These are phyloP conservation scores for Albula glossodonta DNA, from an alignment of 2,113 vertebrate species.

Conservation along the genomic window DNA sequence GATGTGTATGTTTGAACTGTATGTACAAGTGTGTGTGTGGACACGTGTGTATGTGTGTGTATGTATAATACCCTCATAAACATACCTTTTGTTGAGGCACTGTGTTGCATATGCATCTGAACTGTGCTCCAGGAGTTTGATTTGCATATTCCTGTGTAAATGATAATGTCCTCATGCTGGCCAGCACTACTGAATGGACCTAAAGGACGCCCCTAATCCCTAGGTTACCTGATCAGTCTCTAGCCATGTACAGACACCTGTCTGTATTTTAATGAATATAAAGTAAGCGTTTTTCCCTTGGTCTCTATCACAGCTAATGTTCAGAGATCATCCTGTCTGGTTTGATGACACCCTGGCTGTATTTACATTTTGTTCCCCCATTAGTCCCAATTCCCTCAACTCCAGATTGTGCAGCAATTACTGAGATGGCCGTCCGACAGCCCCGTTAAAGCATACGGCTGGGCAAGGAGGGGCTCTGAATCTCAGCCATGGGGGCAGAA, in stretches of 20 bases:
- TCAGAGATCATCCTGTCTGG: not conserved
- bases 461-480: constrained; percentile 19
- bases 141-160: not conserved
- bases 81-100: not conserved
- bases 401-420: not conserved
- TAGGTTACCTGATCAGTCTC: not conserved
- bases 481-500: constrained; percentile 1
- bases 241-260: not conserved
- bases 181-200: not conserved
- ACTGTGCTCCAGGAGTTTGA: not conserved
- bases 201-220: not conserved
- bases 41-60: not conserved
- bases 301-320: not conserved
- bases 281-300: not conserved
- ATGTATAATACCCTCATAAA: not conserved
- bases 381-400: not conserved
- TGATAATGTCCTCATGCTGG: not conserved
- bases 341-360: not conserved
- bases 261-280: not conserved
- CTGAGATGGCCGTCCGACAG: constrained; percentile 11
- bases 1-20: not conserved
- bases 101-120: not conserved
- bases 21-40: not conserved
- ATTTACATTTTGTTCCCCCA: not conserved
- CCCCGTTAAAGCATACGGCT: not conserved